Evolutionary conservation across 2,797 vertebrate species (phyloP), one percentile per base, ranked within the genome.

Genomic region (Poecile montanus): DNA sequence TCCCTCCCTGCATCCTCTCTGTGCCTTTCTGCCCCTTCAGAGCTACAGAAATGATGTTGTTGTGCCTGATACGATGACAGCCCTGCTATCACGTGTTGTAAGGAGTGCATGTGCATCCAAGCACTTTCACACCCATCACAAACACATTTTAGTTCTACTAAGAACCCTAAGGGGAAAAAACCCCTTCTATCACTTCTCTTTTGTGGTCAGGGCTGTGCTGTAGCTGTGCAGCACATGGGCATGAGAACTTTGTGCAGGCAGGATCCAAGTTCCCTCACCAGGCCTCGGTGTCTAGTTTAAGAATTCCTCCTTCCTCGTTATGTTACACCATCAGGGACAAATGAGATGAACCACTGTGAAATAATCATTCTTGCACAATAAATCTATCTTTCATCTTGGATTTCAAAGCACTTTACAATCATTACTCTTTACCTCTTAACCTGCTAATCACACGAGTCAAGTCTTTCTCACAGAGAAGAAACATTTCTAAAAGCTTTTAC

Each of bases 371-470:
- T 88, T 91, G 68, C 65, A 61, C 71, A 86, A 87, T 61, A 54
- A 44, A 72, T 94, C 93, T 77, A 77, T 54, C 86, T 96, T 94
- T 95, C 81, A 93, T 93, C 81, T 95, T 72, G 75, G 54, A 89
- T 95, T 92, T 89, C 94, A 95, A 92, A 95, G 87, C 45, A 26
- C 62, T 94, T 91, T 70, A 23, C 68, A 88, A 17, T 91, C 79
- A 91, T 91, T 93, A 88, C 74, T 85, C 78, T 93, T 65, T 71
- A 50, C 45, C 25, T 87, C 74, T 91, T 80, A 95, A 86, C 48
- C 44, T 57, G 74, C 56, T 94, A 91, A 91, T 95, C 94, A 88
- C 82, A 93, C 71, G 57, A 96, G 72, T 91, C 88, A 94, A 72
- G 54, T 61, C 76, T 60, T 91, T 70, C 76, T 92, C 51, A 72